Base-by-base conservation (phyloP, 2,888 invertebrate species). In the Cerceris rybyensis region DNA sequence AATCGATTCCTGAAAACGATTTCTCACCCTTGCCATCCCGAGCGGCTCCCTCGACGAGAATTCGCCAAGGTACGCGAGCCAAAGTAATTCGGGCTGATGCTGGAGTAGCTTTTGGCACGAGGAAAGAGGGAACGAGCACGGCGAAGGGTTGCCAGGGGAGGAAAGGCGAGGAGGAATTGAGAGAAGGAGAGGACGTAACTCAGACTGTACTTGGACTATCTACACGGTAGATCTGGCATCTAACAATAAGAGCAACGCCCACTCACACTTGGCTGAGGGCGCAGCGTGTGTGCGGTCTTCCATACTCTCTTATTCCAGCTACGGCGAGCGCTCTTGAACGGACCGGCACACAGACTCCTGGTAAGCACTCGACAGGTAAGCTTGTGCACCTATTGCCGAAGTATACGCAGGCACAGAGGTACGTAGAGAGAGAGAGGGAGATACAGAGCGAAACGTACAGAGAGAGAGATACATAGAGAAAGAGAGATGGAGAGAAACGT, bases 151-250 rank as follows among this genome's bases (percentile, higher is more conserved):
- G 50, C 14, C 55, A 39, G 43, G 49, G 43, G 52, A 46, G 52
- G 46, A 43, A 11, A 7, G 17, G 39, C 7, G 13, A n/a, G 11
- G 13, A 42, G 42, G 17, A 52, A 66, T 49, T 49, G 63, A 52
- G 55, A 63, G 73, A 71, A 61, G 65, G 75, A 70, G 55, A 66
- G 73, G 75, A 88, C 87, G 88, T 87, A 87, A 88, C 85, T 90
- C 87, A 86, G 80, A 85, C 84, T 81, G 82, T 82, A 80, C 83
- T 77, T 70, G 70, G 85, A 80, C 85, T 90, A 90, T 90, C 90
- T 86, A 72, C 78, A 75, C 72, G 81, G 87, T 84, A 81, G 83
- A 90, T 91, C 90, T 86, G 88, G 88, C 88, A 88, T 89, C 81
- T 71, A 78, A 82, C 77, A 70, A 75, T 75, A 84, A 80, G 84